phyloP scores from a whole-genome alignment of 2,797 vertebrate species.

The Notamacropus eugenii region DNA sequence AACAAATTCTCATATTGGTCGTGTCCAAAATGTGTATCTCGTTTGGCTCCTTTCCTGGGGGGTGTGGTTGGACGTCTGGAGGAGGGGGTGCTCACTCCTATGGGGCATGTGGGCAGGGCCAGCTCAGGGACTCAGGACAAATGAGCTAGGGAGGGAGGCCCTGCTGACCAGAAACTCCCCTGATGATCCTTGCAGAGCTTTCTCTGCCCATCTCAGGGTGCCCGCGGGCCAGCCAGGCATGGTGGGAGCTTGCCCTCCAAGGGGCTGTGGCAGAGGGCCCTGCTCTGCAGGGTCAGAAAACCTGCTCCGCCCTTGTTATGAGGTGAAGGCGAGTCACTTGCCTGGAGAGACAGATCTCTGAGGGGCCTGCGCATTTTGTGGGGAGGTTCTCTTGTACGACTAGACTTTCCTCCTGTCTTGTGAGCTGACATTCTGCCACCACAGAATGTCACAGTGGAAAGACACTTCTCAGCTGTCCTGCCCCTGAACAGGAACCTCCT shows the following conservation, averaged over 20 bases:
- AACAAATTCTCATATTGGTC: neutral
- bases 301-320: too few relatives aligned
- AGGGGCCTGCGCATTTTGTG: neutral
- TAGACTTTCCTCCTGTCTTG: neutral
- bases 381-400: neutral
- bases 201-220: too few relatives aligned
- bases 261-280: too few relatives aligned
- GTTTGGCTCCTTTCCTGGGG: neutral
- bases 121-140: too few relatives aligned
- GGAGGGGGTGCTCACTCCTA: neutral
- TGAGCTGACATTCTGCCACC: neutral
- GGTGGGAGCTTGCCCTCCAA: too few relatives aligned
- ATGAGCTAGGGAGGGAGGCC: too few relatives aligned
- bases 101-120: neutral
- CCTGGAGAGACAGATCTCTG: neutral
- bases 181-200: too few relatives aligned
- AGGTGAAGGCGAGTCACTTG: neutral
- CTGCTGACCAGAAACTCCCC: too few relatives aligned
- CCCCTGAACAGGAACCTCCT: neutral
- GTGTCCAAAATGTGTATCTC: too few relatives aligned
- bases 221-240: too few relatives aligned
- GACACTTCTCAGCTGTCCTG: neutral
- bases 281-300: neutral
- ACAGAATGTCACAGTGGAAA: neutral
- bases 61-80: neutral